phyloP scores from a whole-genome alignment of 2,888 invertebrate species.

The Cheilosia scutellata region DNA sequence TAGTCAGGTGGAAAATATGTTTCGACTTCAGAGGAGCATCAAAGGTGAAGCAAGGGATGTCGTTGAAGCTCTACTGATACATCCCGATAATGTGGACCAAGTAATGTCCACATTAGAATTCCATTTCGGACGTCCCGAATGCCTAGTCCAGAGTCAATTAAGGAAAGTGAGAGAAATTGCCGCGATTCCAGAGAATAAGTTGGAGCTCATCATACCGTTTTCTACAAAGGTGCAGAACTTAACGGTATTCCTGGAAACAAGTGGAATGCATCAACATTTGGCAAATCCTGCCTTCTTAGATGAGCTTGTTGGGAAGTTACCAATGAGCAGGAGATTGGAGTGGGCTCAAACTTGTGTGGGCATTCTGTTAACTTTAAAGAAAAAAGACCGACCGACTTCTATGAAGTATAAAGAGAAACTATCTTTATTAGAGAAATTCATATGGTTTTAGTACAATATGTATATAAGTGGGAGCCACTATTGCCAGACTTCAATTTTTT shows the following conservation, averaged over 20 bases:
- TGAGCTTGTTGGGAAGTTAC: constrained; percentile 48
- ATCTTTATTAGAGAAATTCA: too few species aligned
- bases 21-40: neutral
- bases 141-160: constrained; percentile 11
- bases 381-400: too few species aligned
- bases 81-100: constrained; percentile 56
- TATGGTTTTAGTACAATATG: too few species aligned
- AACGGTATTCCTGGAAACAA: constrained; percentile 9
- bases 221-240: constrained; percentile 16
- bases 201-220: constrained; percentile 20
- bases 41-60: neutral
- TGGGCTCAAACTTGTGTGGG: constrained; percentile 21
- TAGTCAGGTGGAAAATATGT: constrained; percentile 52
- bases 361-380: too few species aligned
- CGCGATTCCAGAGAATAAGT: constrained; percentile 35
- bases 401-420: too few species aligned
- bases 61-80: constrained; percentile 60
- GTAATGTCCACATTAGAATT: constrained; percentile 31
- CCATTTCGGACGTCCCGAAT: constrained; percentile 14
- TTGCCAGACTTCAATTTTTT: too few species aligned
- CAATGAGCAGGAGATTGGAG: constrained; percentile 43
- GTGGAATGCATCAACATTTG: constrained; percentile 37
- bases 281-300: constrained; percentile 41
- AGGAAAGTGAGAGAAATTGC: constrained; percentile 18
- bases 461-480: too few species aligned